Percentiles rank a stretch among this genome's conserved stretches.
Evolutionary conservation across 2,113 vertebrate species (phyloP).

Genomic region (Zosterops japonicus): DNA sequence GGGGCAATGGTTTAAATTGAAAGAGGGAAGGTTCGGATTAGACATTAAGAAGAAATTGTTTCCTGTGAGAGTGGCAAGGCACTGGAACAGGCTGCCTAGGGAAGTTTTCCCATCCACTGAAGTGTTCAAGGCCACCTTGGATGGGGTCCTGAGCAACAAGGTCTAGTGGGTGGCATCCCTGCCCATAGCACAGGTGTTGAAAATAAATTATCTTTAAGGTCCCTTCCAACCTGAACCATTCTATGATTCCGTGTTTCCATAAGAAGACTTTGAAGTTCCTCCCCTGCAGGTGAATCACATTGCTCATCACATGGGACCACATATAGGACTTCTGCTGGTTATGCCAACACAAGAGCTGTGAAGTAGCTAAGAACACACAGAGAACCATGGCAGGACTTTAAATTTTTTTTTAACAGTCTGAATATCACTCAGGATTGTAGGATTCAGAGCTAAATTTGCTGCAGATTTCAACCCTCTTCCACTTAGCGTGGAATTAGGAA

Average conservation of each 20-base stretch:
- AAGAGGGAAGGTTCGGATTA: background rate
- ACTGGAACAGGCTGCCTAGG: background rate
- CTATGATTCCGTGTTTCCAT: background rate
- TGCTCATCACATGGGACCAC: background rate
- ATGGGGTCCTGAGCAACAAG: background rate
- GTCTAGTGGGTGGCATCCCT: background rate
- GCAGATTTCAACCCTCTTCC: background rate
- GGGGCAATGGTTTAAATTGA: background rate
- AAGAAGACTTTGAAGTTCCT: background rate
- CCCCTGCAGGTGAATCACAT: background rate
- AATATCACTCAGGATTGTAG: background rate
- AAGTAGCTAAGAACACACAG: background rate
- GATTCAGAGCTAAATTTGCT: background rate
- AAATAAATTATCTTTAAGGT: background rate
- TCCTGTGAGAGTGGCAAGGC: background rate
- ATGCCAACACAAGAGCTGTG: background rate
- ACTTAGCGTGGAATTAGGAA: background rate
- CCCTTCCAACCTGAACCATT: background rate
- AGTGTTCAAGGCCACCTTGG: background rate
- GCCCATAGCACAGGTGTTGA: background rate
- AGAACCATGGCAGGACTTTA: background rate
- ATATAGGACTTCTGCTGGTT: background rate
- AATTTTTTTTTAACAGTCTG: background rate
- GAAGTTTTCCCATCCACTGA: background rate
- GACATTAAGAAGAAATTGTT: background rate